Evolutionary conservation across 2,888 invertebrate species (phyloP), one percentile per base, ranked within the genome.

Genomic region (Agapostemon virescens): DNA sequence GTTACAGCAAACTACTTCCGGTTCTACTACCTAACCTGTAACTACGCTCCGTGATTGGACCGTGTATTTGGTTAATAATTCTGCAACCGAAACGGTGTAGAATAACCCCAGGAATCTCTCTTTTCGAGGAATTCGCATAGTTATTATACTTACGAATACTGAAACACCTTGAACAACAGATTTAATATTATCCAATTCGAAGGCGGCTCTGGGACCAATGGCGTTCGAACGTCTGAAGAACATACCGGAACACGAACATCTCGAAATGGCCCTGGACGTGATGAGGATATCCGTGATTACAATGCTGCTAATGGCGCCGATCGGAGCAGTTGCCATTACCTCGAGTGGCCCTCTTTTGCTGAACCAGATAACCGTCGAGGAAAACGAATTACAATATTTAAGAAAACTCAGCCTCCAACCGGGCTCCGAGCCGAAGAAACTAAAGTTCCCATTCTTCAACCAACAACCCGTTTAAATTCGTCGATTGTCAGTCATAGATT

Each of bases 151-250:
- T n/a, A n/a, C n/a, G n/a, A n/a, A n/a, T n/a, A n/a, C n/a, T n/a
- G n/a, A n/a, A n/a, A n/a, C n/a, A n/a, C n/a, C n/a, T n/a, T n/a
- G n/a, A n/a, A n/a, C n/a, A n/a, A n/a, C n/a, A n/a, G n/a, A n/a
- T n/a, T n/a, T n/a, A n/a, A n/a, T n/a, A n/a, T n/a, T n/a, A n/a
- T n/a, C n/a, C n/a, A n/a, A 4, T n/a, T 49, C 20, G n/a, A 33
- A 95, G 95, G 95, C 95, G 74, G 95, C 95, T 4, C 91, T 96
- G 71, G 95, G 95, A 26, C 95, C 96, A 26, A 94, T 95, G 84
- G 95, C 95, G 13, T 91, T 79, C 90, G 94, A 90, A 69, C 88
- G 85, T 1, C 89, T 90, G 2, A 74, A 82, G 45, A 63, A 79
- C n/a, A 77, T 73, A n/a, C 77, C 75, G 6, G 77, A 86, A 9